These are phyloP conservation scores for Astreopora myriophthalma DNA, from an alignment of 64 coral and sea anemone species.

Conservation along the genomic window DNA sequence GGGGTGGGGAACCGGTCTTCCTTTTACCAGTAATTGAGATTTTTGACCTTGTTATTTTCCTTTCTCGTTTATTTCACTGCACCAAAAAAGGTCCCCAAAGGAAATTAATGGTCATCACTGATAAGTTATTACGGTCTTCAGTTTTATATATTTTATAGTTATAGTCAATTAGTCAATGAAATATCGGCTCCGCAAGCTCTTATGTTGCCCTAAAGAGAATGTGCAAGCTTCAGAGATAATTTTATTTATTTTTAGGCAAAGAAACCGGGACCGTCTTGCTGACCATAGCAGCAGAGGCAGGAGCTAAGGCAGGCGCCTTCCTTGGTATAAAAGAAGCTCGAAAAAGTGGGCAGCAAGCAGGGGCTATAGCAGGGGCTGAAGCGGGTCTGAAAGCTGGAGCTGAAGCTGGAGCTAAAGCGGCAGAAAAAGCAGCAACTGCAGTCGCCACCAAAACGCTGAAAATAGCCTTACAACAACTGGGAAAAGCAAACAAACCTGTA, in stretches of 20 bases:
- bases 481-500: conserved; percentile 5
- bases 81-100: too few species aligned
- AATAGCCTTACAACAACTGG: background rate
- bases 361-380: conserved; percentile 44
- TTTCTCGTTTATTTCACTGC: too few species aligned
- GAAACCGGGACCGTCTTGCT: background rate
- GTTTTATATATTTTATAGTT: too few species aligned
- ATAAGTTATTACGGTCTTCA: too few species aligned
- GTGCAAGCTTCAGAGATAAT: background rate
- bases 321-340: conserved; percentile 33
- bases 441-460: conserved; percentile 52
- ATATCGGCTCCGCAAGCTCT: too few species aligned
- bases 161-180: too few species aligned
- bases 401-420: conserved; percentile 41
- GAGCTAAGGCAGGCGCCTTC: conserved; percentile 57
- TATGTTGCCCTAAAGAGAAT: too few species aligned
- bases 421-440: conserved; percentile 21
- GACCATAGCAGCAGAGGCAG: conserved; percentile 59
- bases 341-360: conserved; percentile 29
- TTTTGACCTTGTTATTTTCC: too few species aligned
- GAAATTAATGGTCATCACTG: too few species aligned
- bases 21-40: too few species aligned
- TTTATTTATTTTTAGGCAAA: background rate
- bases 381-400: conserved; percentile 56
- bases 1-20: too few species aligned